A percentile compares a stretch with the other conserved stretches of the same genome.
phyloP scores from a whole-genome alignment of 2,113 vertebrate genomes.

The Patagioenas fasciata region DNA sequence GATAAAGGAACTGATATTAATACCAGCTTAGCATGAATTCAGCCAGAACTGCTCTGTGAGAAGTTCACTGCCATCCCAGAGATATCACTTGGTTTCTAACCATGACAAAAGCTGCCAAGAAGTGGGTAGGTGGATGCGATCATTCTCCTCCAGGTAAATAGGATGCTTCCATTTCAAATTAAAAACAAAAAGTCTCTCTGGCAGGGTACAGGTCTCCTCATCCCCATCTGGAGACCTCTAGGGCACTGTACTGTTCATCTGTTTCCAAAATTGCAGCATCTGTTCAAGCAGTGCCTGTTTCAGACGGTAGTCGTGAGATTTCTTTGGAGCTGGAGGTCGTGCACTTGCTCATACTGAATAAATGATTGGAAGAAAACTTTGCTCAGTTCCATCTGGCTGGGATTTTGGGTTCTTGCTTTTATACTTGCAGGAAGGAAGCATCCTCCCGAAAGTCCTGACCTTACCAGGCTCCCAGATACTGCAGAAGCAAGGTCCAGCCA shows the following conservation, averaged over 20 bases:
- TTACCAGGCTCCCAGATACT: not conserved
- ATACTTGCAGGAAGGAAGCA: not conserved
- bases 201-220: not conserved
- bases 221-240: not conserved
- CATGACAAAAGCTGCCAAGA: not conserved
- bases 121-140: not conserved
- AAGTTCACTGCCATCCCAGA: not conserved
- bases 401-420: not conserved
- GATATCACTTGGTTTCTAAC: not conserved
- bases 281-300: not conserved
- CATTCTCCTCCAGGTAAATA: not conserved
- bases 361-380: not conserved
- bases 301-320: not conserved
- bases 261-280: not conserved
- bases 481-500: not conserved
- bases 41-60: not conserved
- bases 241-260: not conserved
- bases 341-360: not conserved
- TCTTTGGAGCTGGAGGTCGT: not conserved
- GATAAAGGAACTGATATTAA: conserved; percentile 58
- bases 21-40: conserved; percentile 45
- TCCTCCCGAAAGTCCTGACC: not conserved
- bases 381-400: not conserved
- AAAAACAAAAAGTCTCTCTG: not conserved
- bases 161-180: not conserved